Conservation (phyloP, 2,797 vertebrate species). For the Artibeus jamaicensis region DNA sequence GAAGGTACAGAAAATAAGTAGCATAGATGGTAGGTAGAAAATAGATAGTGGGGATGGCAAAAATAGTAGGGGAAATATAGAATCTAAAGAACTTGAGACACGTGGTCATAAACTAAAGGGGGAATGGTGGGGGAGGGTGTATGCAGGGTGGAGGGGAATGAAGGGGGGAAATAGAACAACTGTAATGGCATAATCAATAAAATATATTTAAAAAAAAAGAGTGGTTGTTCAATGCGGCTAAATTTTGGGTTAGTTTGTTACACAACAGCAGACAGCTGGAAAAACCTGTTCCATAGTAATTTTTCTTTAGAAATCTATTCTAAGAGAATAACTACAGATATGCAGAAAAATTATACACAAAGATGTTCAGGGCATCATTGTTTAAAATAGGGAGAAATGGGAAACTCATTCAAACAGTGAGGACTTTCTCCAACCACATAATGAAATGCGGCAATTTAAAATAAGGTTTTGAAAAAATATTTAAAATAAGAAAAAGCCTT, state of each 20-base stretch:
- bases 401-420: constrained; percentile 8
- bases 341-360: neutral
- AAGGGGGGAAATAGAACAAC: too few relatives aligned
- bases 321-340: neutral
- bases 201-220: too few relatives aligned
- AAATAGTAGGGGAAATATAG: too few relatives aligned
- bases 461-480: neutral
- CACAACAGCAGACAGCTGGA: neutral
- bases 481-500: neutral
- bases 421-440: neutral
- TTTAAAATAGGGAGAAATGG: neutral
- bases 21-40: too few relatives aligned
- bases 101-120: too few relatives aligned
- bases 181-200: too few relatives aligned
- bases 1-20: too few relatives aligned
- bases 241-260: neutral
- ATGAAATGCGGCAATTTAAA: constrained; percentile 17
- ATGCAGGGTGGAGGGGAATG: too few relatives aligned
- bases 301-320: constrained; percentile 25
- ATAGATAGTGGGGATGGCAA: too few relatives aligned
- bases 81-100: too few relatives aligned
- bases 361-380: neutral
- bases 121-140: too few relatives aligned
- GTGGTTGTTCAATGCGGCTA: neutral
- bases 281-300: neutral